Evolutionary conservation across 2,888 invertebrate species (phyloP).

Genomic region (Heliconius ethilla): DNA sequence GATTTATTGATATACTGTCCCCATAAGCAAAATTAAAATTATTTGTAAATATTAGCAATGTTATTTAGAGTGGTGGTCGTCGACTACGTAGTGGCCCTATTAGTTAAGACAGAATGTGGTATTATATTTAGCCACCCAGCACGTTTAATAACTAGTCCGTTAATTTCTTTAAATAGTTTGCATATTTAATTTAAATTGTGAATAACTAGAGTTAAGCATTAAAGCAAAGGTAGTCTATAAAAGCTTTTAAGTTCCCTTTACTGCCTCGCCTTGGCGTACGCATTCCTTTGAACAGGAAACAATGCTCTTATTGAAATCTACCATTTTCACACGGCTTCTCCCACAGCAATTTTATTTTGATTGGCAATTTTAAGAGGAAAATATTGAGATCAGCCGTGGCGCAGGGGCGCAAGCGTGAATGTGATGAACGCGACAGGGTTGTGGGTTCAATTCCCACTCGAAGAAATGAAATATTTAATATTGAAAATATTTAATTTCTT

Average conservation of each 20-base stretch:
- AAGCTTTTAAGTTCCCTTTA: slow-evolving; percentile 51
- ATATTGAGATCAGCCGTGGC: no score
- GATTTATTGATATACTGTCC: not conserved
- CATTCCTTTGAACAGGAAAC: slow-evolving; percentile 72
- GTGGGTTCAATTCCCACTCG: no score
- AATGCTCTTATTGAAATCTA: slow-evolving; percentile 30
- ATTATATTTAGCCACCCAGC: not conserved
- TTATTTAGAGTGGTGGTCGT: no score
- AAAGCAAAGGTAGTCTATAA: slow-evolving; percentile 20
- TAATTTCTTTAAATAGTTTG: not conserved
- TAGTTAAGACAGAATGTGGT: no score
- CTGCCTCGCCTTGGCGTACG: slow-evolving; percentile 63
- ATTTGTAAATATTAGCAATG: not conserved
- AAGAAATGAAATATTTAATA: no score
- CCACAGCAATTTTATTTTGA: not conserved
- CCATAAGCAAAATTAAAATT: not conserved
- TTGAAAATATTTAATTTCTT: no score
- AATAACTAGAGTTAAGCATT: not conserved
- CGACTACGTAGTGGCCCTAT: no score
- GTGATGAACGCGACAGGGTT: no score
- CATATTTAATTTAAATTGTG: slow-evolving; percentile 4
- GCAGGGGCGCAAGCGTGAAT: no score
- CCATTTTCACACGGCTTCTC: slow-evolving; percentile 2
- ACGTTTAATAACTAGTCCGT: not conserved
- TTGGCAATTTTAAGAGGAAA: not conserved